Evolutionary conservation across 92 coral and sea anemone genomes (phyloP).

Genomic region (Montipora capitata): DNA sequence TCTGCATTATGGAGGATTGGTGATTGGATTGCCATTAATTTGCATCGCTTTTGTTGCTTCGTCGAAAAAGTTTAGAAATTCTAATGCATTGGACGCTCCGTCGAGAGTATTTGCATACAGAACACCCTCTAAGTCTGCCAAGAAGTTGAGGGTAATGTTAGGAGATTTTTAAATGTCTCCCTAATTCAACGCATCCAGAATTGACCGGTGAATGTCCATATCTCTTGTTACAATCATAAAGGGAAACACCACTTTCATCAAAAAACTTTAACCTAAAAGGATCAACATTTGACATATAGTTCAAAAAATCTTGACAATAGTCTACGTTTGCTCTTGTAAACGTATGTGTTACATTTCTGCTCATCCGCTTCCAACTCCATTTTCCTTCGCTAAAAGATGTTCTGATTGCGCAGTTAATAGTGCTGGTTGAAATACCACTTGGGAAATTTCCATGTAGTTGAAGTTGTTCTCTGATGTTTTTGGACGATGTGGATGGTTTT

Average conservation of each 20-base stretch:
- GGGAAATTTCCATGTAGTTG: conserved; percentile 45
- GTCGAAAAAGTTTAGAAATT: conserved; percentile 60
- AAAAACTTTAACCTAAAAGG: conserved; percentile 72
- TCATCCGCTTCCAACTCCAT: conserved; percentile 31
- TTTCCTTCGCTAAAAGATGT: conserved; percentile 34
- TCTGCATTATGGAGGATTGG: conserved; percentile 41
- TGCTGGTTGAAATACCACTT: conserved; percentile 52
- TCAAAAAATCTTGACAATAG: conserved; percentile 66
- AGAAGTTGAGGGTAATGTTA: conserved; percentile 66
- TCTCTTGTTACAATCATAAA: conserved; percentile 35
- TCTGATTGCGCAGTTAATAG: conserved; percentile 37
- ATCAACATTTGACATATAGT: conserved; percentile 60
- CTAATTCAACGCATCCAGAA: conserved; percentile 57
- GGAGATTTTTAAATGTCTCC: conserved; percentile 57
- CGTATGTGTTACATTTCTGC: conserved; percentile 11
- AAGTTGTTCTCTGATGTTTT: conserved; percentile 29
- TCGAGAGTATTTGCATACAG: conserved; percentile 63
- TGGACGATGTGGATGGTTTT: conserved; percentile 56
- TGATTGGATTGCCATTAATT: conserved; percentile 58
- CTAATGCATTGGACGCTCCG: conserved; percentile 57
- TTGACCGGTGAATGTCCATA: conserved; percentile 65
- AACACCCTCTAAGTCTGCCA: conserved; percentile 65
- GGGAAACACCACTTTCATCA: conserved; percentile 69
- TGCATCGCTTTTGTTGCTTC: conserved; percentile 46
- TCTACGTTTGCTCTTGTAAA: conserved; percentile 43